Base-by-base conservation (phyloP, 2,113 vertebrate species). In the Capra hircus region DNA sequence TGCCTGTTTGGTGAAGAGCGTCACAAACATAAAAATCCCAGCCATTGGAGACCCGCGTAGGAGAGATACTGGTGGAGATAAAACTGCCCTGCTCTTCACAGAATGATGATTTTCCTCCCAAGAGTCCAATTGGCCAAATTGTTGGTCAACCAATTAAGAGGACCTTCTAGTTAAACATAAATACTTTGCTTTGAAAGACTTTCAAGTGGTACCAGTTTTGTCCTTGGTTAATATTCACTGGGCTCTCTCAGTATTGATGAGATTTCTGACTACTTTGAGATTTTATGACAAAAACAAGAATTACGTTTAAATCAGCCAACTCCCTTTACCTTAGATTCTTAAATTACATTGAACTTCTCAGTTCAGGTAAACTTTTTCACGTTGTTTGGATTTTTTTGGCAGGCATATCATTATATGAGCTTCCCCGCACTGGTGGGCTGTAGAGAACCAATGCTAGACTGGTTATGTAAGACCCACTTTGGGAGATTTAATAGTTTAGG, bases 131-230 rank as follows among this genome's bases (percentile, higher is more conserved):
- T 59, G 43, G 28, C 64, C 59, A 60, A 67, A 23, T 28, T 16
- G 6, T 21, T 89, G 40, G 57, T 45, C 60, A 83, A 16, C 25
- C 78, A 77, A 21, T 88, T 64, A 95, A 92, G 50, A 80, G n/a
- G 71, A 50, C 14, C 82, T 90, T 94, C 52, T 85, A 94, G 30
- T 52, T 82, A 59, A 78, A 71, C 25, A 33, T 53, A 85, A 91
- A 48, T 77, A 33, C 62, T 94, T 91, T 74, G 23, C 36, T 97
- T 96, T 89, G 82, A 88, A 95, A 95, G 52, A 36, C 48, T 30
- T 53, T 81, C 40, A 36, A 28, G 77, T 96, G 40, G 14, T 59
- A 25, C 40, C 52, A 16, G 0, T 71, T 91, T 74, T 92, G 19
- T 64, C 57, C 36, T 90, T 92, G 59, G 59, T 95, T 94, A 50